These are phyloP conservation scores for Eupithecia abbreviata DNA, from an alignment of 2,888 invertebrate species.

Conservation along the genomic window DNA sequence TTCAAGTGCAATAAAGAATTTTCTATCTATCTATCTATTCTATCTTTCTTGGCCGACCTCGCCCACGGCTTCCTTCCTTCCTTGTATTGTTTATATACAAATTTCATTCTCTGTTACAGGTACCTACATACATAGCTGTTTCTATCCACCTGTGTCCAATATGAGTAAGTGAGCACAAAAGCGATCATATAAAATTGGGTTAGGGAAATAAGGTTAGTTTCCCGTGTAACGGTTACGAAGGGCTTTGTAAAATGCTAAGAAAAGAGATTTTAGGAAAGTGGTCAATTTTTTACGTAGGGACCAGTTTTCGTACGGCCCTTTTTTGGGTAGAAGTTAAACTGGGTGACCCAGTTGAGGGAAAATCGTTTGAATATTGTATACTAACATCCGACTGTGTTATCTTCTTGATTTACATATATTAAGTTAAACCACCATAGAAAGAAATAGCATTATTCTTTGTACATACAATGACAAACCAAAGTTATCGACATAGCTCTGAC, in stretches of 20 bases:
- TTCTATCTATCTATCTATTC: no score
- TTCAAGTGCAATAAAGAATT: no score
- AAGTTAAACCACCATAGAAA: neutral
- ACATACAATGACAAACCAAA: no score
- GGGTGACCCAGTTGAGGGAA: neutral
- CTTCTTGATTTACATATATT: neutral
- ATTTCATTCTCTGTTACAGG: neutral
- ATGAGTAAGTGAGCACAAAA: slow-evolving; percentile 20
- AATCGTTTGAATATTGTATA: neutral
- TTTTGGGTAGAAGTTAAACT: neutral
- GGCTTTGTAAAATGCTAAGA: slow-evolving; percentile 17
- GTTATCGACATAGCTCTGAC: no score
- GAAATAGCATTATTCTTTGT: neutral
- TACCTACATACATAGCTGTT: neutral
- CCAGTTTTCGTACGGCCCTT: neutral
- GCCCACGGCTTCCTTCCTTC: no score
- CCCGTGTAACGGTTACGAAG: slow-evolving; percentile 19
- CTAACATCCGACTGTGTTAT: neutral
- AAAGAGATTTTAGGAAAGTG: slow-evolving; percentile 26
- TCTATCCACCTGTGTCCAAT: neutral
- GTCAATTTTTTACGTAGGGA: slow-evolving; percentile 14
- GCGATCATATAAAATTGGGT: slow-evolving; percentile 29
- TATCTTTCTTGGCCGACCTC: no score
- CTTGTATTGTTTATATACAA: no score
- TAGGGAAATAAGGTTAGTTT: slow-evolving; percentile 30